Evolutionary conservation across 2,888 invertebrate genomes (phyloP), one percentile per base, ranked within the genome.

Genomic region (Cyclophora albipunctata): DNA sequence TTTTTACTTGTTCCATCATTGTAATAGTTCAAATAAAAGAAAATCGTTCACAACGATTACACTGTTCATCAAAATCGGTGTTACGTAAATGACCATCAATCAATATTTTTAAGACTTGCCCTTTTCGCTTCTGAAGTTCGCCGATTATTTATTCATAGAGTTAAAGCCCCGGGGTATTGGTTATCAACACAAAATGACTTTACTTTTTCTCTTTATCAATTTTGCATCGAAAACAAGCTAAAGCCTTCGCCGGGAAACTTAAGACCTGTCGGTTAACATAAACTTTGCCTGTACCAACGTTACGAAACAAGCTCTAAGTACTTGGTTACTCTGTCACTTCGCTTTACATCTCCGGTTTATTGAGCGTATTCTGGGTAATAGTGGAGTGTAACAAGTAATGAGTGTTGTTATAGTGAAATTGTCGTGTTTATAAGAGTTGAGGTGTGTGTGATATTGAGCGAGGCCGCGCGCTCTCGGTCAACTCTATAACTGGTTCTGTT

Each of bases 391-490:
- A 62, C 63, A 51, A 48, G 74, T 67, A 78, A 78, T 84, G 84
- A 67, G 79, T 69, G 53, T 46, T 60, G 45, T 40, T 45, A 51
- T 47, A 55, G 59, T 56, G 56, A 62, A 66, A 69, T 65, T 64
- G 63, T 71, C 57, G 57, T 49, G 58, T 60, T 53, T 56, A 54
- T 58, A 62, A 60, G 67, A 65, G 66, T 54, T 58, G 60, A 66
- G 60, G 69, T 64, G 64, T 66, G 67, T 73, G 75, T 81, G 81
- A 75, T 85, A 84, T 81, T 81, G 80, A 86, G 82, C 81, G 81
- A 70, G 86, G 86, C 77, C 83, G 78, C 65, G 69, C 68, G 71
- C 82, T 81, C 79, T 81, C 83, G 86, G 87, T 85, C 86, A 87
- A 78, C 72, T 70, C 62, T 69, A 77, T 84, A 87, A 88, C 87